phyloP scores from a whole-genome alignment of 1,140 invertebrate species.

The Atta cephalotes region DNA sequence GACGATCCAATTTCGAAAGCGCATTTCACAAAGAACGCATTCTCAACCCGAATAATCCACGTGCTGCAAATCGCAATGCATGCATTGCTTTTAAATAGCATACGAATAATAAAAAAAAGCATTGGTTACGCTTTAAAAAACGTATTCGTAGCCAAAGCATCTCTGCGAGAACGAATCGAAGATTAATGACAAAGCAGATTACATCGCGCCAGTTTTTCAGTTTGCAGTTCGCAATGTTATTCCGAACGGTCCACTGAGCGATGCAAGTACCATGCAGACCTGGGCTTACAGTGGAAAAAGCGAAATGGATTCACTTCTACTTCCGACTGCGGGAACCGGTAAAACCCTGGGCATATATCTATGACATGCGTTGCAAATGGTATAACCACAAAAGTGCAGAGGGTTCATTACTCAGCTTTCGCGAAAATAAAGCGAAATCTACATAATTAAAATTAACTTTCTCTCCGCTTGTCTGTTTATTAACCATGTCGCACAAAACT shows the following conservation, averaged over 20 bases:
- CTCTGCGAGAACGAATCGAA: constrained; percentile 19
- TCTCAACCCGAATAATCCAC: constrained; percentile 1
- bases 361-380: constrained; percentile 57
- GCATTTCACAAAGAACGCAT: constrained; percentile 24
- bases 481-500: constrained; percentile 34
- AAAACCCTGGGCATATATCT: constrained; percentile 49
- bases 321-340: constrained; percentile 41
- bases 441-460: constrained; percentile 63
- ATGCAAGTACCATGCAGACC: constrained; percentile 28
- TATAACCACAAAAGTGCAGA: constrained; percentile 50
- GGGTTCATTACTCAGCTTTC: constrained; percentile 50
- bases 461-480: constrained; percentile 48
- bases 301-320: constrained; percentile 53
- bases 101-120: background rate
- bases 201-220: constrained; percentile 28
- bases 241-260: constrained; percentile 38
- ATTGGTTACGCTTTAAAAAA: constrained; percentile 2
- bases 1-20: constrained; percentile 2
- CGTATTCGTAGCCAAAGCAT: background rate
- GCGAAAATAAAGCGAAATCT: constrained; percentile 56
- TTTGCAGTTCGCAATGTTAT: constrained; percentile 46
- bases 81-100: background rate
- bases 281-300: constrained; percentile 39
- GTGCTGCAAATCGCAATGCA: background rate
- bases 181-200: constrained; percentile 53